Evolutionary conservation across 1,140 invertebrate species (phyloP).

Genomic region (Pseudomyrmex cubaensis): DNA sequence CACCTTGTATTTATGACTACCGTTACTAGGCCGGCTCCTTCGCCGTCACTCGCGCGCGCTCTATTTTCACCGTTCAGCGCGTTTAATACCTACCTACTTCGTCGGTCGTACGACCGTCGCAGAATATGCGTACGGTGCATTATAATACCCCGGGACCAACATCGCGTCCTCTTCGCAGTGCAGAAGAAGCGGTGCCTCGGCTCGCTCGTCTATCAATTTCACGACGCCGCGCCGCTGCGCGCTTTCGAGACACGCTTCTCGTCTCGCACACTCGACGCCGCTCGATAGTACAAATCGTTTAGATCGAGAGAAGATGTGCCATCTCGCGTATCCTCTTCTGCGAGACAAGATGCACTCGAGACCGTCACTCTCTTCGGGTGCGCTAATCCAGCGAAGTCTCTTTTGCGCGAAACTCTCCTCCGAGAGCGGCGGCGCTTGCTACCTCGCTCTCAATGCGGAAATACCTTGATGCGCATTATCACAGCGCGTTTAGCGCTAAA

Average conservation of each 20-base stretch:
- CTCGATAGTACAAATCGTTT: slow-evolving; percentile 47
- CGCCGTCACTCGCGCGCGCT: slow-evolving; percentile 21
- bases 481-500: neutral
- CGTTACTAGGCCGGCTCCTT: slow-evolving; percentile 64
- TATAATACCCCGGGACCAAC: neutral
- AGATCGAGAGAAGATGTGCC: slow-evolving; percentile 37
- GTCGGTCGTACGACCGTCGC: neutral
- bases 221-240: slow-evolving; percentile 5
- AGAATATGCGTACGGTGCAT: slow-evolving; percentile 20
- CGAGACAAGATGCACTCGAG: slow-evolving; percentile 38
- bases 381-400: slow-evolving; percentile 20
- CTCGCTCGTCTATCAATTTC: slow-evolving; percentile 43
- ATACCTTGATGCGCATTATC: slow-evolving; percentile 16
- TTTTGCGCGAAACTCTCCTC: slow-evolving; percentile 26
- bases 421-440: neutral
- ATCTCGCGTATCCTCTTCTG: slow-evolving; percentile 34
- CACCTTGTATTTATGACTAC: slow-evolving; percentile 28
- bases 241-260: slow-evolving; percentile 10
- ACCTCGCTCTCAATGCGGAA: slow-evolving; percentile 4
- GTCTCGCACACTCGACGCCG: slow-evolving; percentile 6
- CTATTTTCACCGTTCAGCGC: slow-evolving; percentile 65
- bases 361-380: slow-evolving; percentile 15
- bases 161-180: neutral
- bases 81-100: slow-evolving; percentile 35
- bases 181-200: neutral